Evolutionary conservation across 2,113 vertebrate species (phyloP).

Genomic region (Benitochromis conjunctus): DNA sequence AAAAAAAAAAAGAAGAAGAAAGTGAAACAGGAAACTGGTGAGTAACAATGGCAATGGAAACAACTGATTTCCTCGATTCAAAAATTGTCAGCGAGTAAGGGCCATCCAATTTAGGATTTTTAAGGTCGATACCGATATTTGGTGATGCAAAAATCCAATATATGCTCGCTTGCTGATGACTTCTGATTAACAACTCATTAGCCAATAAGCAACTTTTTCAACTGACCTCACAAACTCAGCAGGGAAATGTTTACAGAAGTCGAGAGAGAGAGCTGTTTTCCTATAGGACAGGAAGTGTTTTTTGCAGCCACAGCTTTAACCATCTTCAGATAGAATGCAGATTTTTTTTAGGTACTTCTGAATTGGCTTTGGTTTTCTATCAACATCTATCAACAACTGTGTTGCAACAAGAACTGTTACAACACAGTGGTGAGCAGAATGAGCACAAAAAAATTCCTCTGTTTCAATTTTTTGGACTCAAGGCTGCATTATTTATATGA

Average conservation of each 20-base stretch:
- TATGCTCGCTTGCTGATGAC: not conserved
- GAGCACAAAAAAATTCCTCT: not conserved
- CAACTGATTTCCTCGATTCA: not conserved
- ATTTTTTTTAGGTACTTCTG: not conserved
- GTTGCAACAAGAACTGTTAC: not conserved
- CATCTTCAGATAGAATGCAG: not conserved
- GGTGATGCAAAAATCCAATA: not conserved
- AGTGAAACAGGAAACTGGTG: not conserved
- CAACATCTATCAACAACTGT: not conserved
- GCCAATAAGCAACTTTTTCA: not conserved
- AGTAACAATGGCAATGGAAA: not conserved
- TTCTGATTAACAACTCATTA: not conserved
- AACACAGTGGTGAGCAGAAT: not conserved
- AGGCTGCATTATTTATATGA: not conserved
- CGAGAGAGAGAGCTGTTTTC: not conserved
- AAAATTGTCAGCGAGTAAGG: not conserved
- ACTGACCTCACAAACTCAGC: not conserved
- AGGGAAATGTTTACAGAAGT: not conserved
- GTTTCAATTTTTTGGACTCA: not conserved
- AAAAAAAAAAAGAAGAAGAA: not conserved
- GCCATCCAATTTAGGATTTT: not conserved
- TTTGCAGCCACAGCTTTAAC: not conserved
- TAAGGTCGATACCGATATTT: not conserved
- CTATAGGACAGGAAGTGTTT: not conserved
- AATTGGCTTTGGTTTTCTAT: not conserved